Percentiles rank a stretch among this genome's conserved stretches.
These are phyloP conservation scores for Dryoscopus gambensis DNA, from an alignment of 2,113 vertebrate genomes.

Conservation along the genomic window DNA sequence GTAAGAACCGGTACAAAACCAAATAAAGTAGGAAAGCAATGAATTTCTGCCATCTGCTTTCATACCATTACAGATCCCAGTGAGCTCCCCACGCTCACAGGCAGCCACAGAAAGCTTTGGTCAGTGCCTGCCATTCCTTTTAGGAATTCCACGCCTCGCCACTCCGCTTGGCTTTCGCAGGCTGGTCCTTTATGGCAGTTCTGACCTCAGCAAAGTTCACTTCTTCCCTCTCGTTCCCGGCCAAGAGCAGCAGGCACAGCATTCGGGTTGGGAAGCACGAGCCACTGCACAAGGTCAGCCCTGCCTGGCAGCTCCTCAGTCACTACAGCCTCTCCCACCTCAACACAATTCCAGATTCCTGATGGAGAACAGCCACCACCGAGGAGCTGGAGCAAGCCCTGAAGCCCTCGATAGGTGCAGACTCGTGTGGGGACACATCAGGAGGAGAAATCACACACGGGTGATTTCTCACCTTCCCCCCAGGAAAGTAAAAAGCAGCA, in stretches of 20 bases:
- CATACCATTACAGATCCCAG: background rate
- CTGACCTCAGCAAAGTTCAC: background rate
- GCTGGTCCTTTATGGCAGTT: background rate
- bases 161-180: fast-evolving
- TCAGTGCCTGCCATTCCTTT: background rate
- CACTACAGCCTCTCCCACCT: background rate
- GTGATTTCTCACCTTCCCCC: background rate
- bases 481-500: background rate
- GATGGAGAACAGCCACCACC: fast-evolving
- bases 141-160: background rate
- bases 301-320: background rate
- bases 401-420: background rate
- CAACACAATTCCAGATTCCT: fast-evolving
- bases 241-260: background rate
- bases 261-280: fast-evolving
- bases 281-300: background rate
- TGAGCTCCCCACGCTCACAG: fast-evolving
- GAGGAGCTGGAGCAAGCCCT: background rate
- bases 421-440: fast-evolving
- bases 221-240: background rate
- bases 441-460: background rate
- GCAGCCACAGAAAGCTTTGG: background rate
- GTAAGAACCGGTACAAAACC: fast-evolving
- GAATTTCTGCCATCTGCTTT: background rate
- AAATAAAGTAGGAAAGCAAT: background rate